phyloP scores from a whole-genome alignment of 1,140 invertebrate species.

The Zaprionus ornatus region DNA sequence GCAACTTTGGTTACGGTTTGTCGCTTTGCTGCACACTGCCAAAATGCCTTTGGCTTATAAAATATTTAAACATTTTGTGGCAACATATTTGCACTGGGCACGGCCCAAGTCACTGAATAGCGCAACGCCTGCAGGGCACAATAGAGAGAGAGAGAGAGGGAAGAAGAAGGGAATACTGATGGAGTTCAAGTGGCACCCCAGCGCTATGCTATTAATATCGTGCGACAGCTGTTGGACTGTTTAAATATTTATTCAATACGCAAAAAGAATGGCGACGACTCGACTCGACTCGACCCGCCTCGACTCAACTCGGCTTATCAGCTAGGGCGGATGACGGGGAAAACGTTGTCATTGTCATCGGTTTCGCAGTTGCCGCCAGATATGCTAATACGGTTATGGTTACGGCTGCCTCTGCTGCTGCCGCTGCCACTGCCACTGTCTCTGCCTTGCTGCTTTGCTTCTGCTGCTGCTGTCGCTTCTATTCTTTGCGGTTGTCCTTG shows the following conservation, averaged over 20 bases:
- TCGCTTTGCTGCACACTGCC: constrained; percentile 54
- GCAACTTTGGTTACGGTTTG: constrained; percentile 52
- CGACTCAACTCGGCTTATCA: constrained; percentile 34
- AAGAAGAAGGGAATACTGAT: not conserved
- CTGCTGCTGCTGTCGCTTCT: constrained; percentile 54
- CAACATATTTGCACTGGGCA: constrained; percentile 74
- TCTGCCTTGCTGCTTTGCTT: constrained; percentile 13
- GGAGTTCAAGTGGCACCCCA: constrained; percentile 55
- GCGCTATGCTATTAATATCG: constrained; percentile 77
- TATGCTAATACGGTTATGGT: constrained; percentile 80
- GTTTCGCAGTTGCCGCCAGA: constrained; percentile 42
- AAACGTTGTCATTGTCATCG: constrained; percentile 51
- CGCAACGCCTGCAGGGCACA: not conserved
- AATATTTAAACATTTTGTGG: constrained; percentile 80
- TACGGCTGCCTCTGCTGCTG: constrained; percentile 50
- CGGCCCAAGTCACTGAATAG: constrained; percentile 9
- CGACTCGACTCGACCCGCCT: not conserved
- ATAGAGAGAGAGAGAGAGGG: not conserved
- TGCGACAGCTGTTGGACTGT: constrained; percentile 76
- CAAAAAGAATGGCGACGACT: constrained; percentile 40
- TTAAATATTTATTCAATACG: constrained; percentile 81
- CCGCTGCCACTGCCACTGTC: not conserved
- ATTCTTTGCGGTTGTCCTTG: constrained; percentile 77
- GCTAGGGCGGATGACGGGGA: constrained; percentile 19
- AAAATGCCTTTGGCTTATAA: constrained; percentile 78